Evolutionary conservation across 2,888 invertebrate genomes (phyloP).

Genomic region (Trichopoda pennipes): DNA sequence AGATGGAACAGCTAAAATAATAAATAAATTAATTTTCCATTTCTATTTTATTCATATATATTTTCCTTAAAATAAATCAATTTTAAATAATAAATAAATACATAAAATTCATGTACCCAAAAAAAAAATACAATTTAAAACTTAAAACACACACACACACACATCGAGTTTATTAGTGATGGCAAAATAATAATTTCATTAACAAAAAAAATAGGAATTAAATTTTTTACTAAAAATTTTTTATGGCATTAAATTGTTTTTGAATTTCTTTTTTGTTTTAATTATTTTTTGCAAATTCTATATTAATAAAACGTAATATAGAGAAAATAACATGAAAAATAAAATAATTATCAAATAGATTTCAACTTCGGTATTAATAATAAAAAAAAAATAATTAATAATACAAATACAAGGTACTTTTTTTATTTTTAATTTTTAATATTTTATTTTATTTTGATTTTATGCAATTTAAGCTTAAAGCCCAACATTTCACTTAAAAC

Average conservation of each 20-base stretch:
- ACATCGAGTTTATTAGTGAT: not conserved
- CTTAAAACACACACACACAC: too few relatives aligned
- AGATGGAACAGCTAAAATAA: too few relatives aligned
- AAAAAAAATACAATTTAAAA: not conserved
- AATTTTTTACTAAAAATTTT: constrained; percentile 21
- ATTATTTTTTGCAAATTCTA: not conserved
- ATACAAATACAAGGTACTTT: constrained; percentile 71
- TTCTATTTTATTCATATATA: too few relatives aligned
- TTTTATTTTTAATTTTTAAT: constrained; percentile 98
- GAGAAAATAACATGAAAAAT: constrained; percentile 1
- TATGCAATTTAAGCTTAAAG: constrained; percentile 97
- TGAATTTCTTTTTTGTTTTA: not conserved
- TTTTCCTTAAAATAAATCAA: too few relatives aligned
- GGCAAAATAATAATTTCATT: not conserved
- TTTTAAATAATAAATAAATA: not conserved
- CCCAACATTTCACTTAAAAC: constrained; percentile 98
- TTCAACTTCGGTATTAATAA: not conserved
- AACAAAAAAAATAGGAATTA: constrained; percentile 6
- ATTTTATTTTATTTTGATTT: constrained; percentile 95
- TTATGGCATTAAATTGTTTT: constrained; percentile 34
- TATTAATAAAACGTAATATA: constrained; percentile 25
- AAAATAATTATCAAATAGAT: not conserved
- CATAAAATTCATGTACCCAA: too few relatives aligned
- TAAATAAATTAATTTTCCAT: too few relatives aligned
- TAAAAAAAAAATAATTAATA: constrained; percentile 2